phyloP scores from a whole-genome alignment of 2,888 invertebrate species.

The Microctonus aethiopoides region DNA sequence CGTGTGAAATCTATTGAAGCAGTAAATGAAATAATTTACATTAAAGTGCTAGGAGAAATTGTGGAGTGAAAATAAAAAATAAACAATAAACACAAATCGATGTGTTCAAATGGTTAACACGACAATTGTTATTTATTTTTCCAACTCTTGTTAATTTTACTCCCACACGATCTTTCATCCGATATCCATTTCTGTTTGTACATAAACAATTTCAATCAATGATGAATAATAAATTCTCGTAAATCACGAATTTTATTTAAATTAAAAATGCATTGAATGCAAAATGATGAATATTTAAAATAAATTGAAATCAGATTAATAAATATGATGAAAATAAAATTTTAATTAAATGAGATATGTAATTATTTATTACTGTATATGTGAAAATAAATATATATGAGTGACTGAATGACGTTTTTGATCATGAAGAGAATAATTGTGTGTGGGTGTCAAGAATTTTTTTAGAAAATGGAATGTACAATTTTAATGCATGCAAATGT shows the following conservation, averaged over 20 bases:
- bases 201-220: background rate
- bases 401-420: background rate
- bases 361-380: background rate
- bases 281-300: background rate
- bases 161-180: background rate
- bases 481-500: constrained; percentile 23
- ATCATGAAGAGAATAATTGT: background rate
- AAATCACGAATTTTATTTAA: background rate
- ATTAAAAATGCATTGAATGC: background rate
- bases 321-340: background rate
- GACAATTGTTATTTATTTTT: background rate
- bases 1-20: no score
- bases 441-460: background rate
- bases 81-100: no score
- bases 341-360: background rate
- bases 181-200: background rate
- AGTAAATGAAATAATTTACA: no score
- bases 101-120: background rate
- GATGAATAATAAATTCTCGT: background rate
- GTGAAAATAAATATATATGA: constrained; percentile 5
- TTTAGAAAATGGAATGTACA: background rate
- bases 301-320: background rate
- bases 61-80: background rate
- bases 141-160: background rate
- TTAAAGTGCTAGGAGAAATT: background rate